Conservation (phyloP, 2,797 vertebrate genomes). For the Astyanax mexicanus region DNA sequence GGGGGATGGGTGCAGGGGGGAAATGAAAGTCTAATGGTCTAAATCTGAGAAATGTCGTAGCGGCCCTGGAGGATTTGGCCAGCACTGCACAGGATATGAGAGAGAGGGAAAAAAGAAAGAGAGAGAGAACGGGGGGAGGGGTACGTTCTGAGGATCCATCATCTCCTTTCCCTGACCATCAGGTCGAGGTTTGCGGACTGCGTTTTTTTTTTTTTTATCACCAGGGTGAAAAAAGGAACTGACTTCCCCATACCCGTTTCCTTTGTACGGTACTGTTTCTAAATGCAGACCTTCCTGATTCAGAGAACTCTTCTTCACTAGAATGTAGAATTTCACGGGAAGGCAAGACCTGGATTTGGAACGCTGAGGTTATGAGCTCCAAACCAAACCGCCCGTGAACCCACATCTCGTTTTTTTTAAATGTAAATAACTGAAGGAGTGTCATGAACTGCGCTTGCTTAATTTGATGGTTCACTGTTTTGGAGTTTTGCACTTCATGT, state of each 20-base stretch:
- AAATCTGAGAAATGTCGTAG: conserved; percentile 65
- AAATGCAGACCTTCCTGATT: not conserved
- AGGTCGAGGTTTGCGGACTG: conserved; percentile 46
- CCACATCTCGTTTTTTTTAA: not conserved
- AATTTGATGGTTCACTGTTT: too few relatives aligned
- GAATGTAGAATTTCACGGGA: not conserved
- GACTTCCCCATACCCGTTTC: not conserved
- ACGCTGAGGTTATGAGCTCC: not conserved
- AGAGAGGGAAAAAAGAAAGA: not conserved
- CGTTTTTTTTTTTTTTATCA: not conserved
- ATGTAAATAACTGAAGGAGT: not conserved
- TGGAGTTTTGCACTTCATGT: too few relatives aligned
- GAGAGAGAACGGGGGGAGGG: conserved; percentile 4
- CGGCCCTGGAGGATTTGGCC: conserved; percentile 64
- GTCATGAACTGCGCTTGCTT: not conserved
- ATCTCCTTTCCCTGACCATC: not conserved
- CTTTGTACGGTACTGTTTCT: not conserved
- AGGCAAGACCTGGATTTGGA: not conserved
- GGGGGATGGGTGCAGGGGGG: conserved; percentile 41
- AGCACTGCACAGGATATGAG: conserved; percentile 40
- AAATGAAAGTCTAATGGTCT: conserved; percentile 69
- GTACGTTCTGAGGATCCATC: not conserved
- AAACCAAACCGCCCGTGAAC: not conserved
- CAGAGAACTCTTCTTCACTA: not conserved
- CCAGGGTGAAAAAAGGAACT: not conserved